Base-by-base conservation (phyloP, 2,888 invertebrate genomes). In the Cephus pulcher region DNA sequence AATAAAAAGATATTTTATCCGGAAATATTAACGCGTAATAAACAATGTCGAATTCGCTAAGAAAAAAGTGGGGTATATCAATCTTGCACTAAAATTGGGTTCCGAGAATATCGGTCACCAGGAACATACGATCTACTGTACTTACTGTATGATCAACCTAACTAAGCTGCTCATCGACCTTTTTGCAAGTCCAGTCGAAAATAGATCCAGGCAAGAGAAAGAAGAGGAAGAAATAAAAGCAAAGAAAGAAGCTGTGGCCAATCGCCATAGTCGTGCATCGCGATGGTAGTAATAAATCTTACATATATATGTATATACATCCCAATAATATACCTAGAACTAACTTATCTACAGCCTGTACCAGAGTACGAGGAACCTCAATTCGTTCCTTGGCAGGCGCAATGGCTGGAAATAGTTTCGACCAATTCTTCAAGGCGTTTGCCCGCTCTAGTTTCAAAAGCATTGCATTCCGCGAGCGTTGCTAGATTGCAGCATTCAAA, bases 321-420 rank as follows among this genome's bases (percentile, higher is more conserved):
- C 23, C 56, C 23, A 56, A 56, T 23, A 56, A 56, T 56, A 56
- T 23, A 56, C 15, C 6, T 23, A 56, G 9, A 56, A 56, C 23
- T 9, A 56, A 56, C 56, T 56, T 56, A 23, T 56, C 56, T 56
- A 23, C 56, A 56, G 56, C 23, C 23, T 56, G 2, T 32, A 71
- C n/a, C 71, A 4, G 4, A 71, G 71, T 56, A 71, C 32, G 71
- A 71, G 32, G 33, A 32, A 71, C 71, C 71, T 33, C 71, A 33
- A 71, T 71, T 32, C 32, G 71, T 6, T 71, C 56, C 9, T 30
- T 71, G 71, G 32, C 71, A 71, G 33, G 71, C 71, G 71, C 71
- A 11, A 33, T 32, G 71, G 32, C 71, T 71, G 71, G 71, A 71
- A 71, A 71, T 71, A 71, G 71, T 71, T 71, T 71, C 71, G 32